Evolutionary conservation across 2,797 vertebrate species (phyloP), one percentile per base, ranked within the genome.

Genomic region (Sebastes trivittatus): DNA sequence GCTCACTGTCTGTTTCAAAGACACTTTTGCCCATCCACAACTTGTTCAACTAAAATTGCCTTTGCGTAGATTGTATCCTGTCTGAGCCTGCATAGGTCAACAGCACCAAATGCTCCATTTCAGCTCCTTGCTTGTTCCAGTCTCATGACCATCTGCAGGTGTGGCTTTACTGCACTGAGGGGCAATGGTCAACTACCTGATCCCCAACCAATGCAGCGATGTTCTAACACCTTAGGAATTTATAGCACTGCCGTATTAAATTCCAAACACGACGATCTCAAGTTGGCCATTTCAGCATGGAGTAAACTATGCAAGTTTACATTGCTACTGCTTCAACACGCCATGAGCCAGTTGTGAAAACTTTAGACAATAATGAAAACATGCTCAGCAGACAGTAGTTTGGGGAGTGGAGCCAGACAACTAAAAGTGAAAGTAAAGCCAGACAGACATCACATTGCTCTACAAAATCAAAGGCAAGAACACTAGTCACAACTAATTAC

Each of bases 161-260:
- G 90, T 81, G 89, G 83, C 71, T 88, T 92, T 82, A 88, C 74
- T 71, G 85, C 83, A 75, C 62, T 22, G 18, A 72, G 63, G 84
- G 62, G 49, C 88, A 91, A 92, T 13, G 86, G 76, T 89, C 82
- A 89, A 87, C 79, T 83, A 79, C 68, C 68, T 36, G 54, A 82
- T 65, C 74, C 60, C 25, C 27, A 13, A 76, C 49, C 64, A 77
- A 73, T 29, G 75, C 25, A 81, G 78, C 72, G 58, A 80, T 63
- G 74, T 65, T 32, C 61, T 75, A 86, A 83, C 64, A 55, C 61
- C 46, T 18, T 9, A 52, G 59, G 61, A 83, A 80, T 87, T 80
- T 78, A 85, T 73, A 67, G 55, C 75, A 32, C 32, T 7, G 58
- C 56, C 1, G 8, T 71, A 84, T 82, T 76, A 54, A 76, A 83